Base-by-base conservation (phyloP, 1,140 invertebrate species). In the Streblospio benedicti region DNA sequence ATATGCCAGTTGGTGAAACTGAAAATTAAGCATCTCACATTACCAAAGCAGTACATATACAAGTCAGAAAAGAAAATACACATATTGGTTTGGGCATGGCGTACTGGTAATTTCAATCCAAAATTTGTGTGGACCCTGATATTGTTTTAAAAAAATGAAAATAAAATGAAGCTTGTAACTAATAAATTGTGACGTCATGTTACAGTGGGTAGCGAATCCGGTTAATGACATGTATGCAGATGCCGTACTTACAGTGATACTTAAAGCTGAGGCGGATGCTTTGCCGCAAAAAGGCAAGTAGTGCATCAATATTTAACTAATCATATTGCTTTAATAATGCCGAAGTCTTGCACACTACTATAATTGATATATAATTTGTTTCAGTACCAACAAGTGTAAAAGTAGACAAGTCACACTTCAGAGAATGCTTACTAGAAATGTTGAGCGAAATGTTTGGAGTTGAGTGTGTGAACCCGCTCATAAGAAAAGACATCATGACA, bases 201-300 rank as follows among this genome's bases (percentile, higher is more conserved):
- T 82, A 41, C 76, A 91, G 83, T 98, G 96, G 96, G 79, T 86
- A 18, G 90, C 93, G 18, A 92, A 89, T 71, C 93, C 94, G 12
- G 87, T 96, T 20, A 90, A 92, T 71, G 95, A 99, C 76, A 97
- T 98, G 91, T 97, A 91, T 78, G 93, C 95, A 1, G 95, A 99
- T 81, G 87, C 93, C 20, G 87, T 96, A 14, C 79, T 97, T 32
- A 87, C 90, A 9, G 90, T 79, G 2, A 67, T 79, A 12, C 60
- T 79, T 9, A 66, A 73, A 57, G 71, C 74, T 20, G 75, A 78
- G 57, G 62, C 65, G 23, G 74, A 76, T 53, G 66, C 71, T 4
- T 65, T 71, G 59, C 67, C 67, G 25, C 66, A 68, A 20, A 71
- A 71, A 67, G 65, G 73, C 73, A 62, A 62, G 62, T 54, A 38